Evolutionary conservation across 2,113 vertebrate species (phyloP), one percentile per base, ranked within the genome.

Genomic region (Pangasianodon gigas): DNA sequence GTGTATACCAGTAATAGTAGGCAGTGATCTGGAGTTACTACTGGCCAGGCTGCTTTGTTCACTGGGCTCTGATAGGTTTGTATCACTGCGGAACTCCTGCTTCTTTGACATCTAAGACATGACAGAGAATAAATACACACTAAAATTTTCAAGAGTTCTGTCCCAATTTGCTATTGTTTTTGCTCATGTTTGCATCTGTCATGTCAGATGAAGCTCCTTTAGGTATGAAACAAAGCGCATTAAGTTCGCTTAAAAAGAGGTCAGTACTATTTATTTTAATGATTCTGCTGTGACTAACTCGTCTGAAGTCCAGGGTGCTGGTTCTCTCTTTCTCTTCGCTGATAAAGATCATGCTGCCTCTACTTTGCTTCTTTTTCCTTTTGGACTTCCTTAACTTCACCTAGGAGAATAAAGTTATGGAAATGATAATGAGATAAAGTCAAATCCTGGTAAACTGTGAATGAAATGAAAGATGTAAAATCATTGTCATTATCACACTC

Each of bases 1-100:
- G n/a, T 91, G 54, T 80, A 56, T 81, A 98, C 98, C 98, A 96
- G 98, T 95, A 69, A 99, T 99, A 29, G 97, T 96, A 82, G 98
- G 98, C 95, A 99, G 96, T 0, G 98, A 99, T 89, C 97, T 97
- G 88, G 98, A 99, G 94, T 97, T 96, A 91, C 93, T 93, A 18
- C 24, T 93, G 62, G 94, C 94, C 91, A 96, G 71, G 5, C 8
- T 24, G 60, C 92, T 88, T 1, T 88, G 90, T 51, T 96, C 96
- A 86, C 95, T 97, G 86, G 97, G 96, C 65, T 98, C 98, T 2
- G 97, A 97, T 89, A 99, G 94, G 94, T 99, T 99, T 94, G 98
- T 99, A 94, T 99, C 98, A 91, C 98, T 99, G 96, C 97, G 97
- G 94, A 99, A 99, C 93, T 99, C 98, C 0, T 97, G 97, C 91